These are phyloP conservation scores for Dinocampus coccinellae DNA, from an alignment of 2,888 invertebrate species.

Conservation along the genomic window DNA sequence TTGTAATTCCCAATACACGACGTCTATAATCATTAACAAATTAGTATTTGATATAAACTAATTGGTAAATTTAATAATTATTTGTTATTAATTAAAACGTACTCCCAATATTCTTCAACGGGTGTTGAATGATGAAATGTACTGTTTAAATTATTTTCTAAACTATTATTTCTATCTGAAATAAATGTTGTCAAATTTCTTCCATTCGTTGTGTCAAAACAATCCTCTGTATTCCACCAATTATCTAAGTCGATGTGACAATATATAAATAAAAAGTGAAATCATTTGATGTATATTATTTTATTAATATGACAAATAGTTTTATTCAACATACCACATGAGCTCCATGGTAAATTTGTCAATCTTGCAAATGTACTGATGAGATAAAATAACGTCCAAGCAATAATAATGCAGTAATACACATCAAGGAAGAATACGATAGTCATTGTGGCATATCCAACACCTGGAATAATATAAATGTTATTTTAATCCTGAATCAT, in stretches of 20 bases:
- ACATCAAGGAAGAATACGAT: constrained; percentile 83
- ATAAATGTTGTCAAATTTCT: constrained; percentile 7
- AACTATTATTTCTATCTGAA: constrained; percentile 21
- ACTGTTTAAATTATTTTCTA: constrained; percentile 38
- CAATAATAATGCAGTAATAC: constrained; percentile 83
- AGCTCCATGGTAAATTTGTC: constrained; percentile 76
- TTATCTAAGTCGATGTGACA: constrained; percentile 69
- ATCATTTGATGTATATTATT: background rate
- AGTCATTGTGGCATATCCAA: constrained; percentile 82
- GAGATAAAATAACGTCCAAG: constrained; percentile 82
- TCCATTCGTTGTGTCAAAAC: constrained; percentile 59
- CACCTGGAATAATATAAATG: constrained; percentile 69
- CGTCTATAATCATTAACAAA: constrained; percentile 65
- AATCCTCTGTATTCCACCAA: constrained; percentile 77
- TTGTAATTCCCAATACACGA: constrained; percentile 75
- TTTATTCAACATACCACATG: constrained; percentile 67
- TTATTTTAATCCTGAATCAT: background rate
- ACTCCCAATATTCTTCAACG: constrained; percentile 76
- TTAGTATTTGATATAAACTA: background rate
- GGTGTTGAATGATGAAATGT: constrained; percentile 67
- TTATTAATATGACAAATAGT: constrained; percentile 7
- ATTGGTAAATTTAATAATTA: background rate
- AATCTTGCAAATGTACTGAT: constrained; percentile 74
- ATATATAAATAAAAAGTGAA: background rate
- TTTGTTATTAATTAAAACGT: constrained; percentile 55